Evolutionary conservation across 2,113 vertebrate genomes (phyloP), one percentile per base, ranked within the genome.

Genomic region (Ceyx cyanopectus): DNA sequence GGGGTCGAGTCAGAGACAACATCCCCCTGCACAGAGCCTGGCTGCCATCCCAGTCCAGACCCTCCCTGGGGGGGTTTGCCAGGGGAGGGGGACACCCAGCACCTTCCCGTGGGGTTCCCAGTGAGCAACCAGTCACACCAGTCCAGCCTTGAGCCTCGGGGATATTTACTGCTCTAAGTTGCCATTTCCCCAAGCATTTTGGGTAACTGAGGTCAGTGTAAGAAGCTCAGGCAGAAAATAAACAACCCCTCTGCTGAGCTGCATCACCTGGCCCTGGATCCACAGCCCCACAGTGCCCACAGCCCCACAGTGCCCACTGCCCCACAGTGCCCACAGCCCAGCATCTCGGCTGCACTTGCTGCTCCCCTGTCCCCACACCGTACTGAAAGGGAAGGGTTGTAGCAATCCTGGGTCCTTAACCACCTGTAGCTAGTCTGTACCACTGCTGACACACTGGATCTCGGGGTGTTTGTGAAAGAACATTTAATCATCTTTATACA

Each of bases 61-160:
- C 0, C 1, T 43, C 18, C 48, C 45, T 1, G 29, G 50, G 57
- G 7, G 16, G 0, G 7, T 37, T 26, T 0, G 11, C 48, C 4
- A 0, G 6, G 23, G 40, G 23, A 12, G 6, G 27, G 15, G 15
- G 37, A 13, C 60, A 1, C 19, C 48, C 80, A 21, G 72, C 77
- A 32, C 19, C 57, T 5, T 3, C 32, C 57, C 2, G 34, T 37
- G 46, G 46, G 0, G 2, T 8, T 10, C 60, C 60, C 6, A 40
- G 66, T 20, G 2, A 6, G 41, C 7, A 6, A 23, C 6, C 69
- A 3, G 8, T 5, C 21, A 56, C 13, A 3, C 63, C 41, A 21
- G 8, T 1, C 37, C 68, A 2, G 4, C 56, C 19, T 5, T 1
- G 1, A 34, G 56, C 11, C n/a, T 1, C 30, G 6, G 43, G 1